Base-by-base conservation (phyloP, 2,113 vertebrate species). In the Ahaetulla prasina region DNA sequence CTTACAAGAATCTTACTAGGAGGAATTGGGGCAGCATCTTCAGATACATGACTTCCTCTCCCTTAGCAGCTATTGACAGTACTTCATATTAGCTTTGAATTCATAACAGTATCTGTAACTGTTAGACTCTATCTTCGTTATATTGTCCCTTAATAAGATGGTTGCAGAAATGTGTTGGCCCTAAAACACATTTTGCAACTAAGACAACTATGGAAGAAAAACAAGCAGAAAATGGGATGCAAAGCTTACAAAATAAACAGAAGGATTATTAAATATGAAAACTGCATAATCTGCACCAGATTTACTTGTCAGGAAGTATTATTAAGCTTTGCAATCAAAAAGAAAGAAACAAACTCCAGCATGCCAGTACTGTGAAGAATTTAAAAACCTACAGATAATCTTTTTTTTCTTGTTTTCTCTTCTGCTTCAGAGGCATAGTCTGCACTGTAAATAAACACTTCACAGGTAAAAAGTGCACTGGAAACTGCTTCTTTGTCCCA, bases 401-500 rank as follows among this genome's bases (percentile, higher is more conserved):
- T 1, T 84, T 30, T 60, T 86, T 60, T 88, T 1, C 8, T 35
- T 50, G 11, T 10, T 25, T 2, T 9, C 0, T 0, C 90, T 87
- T 39, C 89, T 50, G 92, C 60, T 30, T 57, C 54, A 80, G 60
- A 92, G 2, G 90, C 53, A 92, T 92, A 89, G 85, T 88, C 39
- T 90, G 47, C 57, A 89, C n/a, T 87, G 14, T 3, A 53, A 96
- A 92, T 53, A 92, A 92, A 91, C 54, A 94, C 52, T 86, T 57
- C 4, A 0, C 27, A 95, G 90, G 87, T 94, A 88, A 92, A 96
- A 96, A 96, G 93, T 89, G 20, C 95, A 95, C 8, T 89, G 74
- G 23, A 30, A 18, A 22, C 53, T 89, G 50, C 91, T 94, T 2
- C 94, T 95, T 90, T 60, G 39, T 18, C 89, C 60, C 27, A 45